phyloP scores from a whole-genome alignment of 2,113 vertebrate species.

The Rhombomys opimus region DNA sequence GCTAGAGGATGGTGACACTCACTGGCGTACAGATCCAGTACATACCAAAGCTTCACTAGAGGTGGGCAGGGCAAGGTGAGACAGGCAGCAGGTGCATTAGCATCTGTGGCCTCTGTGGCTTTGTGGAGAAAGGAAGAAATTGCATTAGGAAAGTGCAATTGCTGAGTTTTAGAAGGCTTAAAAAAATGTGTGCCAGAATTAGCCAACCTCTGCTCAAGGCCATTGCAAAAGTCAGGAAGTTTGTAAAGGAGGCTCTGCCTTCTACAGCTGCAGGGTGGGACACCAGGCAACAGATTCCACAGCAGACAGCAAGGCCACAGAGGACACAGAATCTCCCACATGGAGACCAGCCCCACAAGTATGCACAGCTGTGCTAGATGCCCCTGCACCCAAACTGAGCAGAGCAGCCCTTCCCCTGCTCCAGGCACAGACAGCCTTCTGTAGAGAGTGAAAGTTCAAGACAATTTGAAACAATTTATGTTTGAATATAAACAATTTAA shows the following conservation, averaged over 20 bases:
- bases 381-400: not conserved
- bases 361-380: too few relatives aligned
- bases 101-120: not conserved
- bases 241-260: not conserved
- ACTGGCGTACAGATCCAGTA: fast-evolving
- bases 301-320: not conserved
- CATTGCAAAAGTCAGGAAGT: not conserved
- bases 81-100: not conserved
- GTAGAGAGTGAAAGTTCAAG: not conserved
- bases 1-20: too few relatives aligned
- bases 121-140: not conserved
- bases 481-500: not conserved
- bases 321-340: not conserved
- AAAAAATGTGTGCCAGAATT: not conserved
- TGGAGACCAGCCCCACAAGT: not conserved
- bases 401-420: not conserved
- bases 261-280: not conserved
- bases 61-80: not conserved
- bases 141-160: not conserved
- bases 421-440: not conserved
- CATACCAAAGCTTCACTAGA: too few relatives aligned
- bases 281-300: fast-evolving
- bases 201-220: not conserved
- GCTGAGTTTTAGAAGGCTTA: not conserved
- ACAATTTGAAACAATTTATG: not conserved